Conservation (phyloP, 2,113 vertebrate species). For the Suricata suricatta region DNA sequence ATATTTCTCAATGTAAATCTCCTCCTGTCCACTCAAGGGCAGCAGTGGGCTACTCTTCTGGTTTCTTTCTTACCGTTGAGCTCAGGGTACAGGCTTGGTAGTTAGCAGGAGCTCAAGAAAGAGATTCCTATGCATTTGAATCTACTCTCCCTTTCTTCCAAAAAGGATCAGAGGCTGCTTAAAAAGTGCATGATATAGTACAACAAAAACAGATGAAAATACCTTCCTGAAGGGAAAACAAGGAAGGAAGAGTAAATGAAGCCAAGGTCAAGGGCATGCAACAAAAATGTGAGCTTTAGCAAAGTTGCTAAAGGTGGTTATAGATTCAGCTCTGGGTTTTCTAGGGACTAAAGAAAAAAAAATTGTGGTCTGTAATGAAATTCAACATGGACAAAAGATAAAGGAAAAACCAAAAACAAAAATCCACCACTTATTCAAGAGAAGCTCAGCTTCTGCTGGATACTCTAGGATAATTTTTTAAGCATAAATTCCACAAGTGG, state of each 20-base stretch:
- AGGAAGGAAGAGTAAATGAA: neutral
- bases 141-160: neutral
- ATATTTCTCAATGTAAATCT: neutral
- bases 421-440: neutral
- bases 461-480: neutral
- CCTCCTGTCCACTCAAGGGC: neutral
- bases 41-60: neutral
- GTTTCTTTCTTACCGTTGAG: neutral
- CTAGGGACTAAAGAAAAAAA: neutral
- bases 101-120: neutral
- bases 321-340: neutral
- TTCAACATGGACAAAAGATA: neutral
- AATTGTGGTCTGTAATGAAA: neutral
- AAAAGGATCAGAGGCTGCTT: neutral
- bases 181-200: neutral
- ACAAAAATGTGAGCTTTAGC: neutral
- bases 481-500: neutral
- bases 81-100: neutral
- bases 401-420: neutral
- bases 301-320: neutral
- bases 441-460: neutral
- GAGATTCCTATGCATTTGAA: neutral
- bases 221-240: neutral
- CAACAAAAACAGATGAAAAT: conserved; percentile 31
- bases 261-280: neutral